These are phyloP conservation scores for Ceyx melanurus DNA, from an alignment of 2,113 vertebrate genomes.

Conservation along the genomic window DNA sequence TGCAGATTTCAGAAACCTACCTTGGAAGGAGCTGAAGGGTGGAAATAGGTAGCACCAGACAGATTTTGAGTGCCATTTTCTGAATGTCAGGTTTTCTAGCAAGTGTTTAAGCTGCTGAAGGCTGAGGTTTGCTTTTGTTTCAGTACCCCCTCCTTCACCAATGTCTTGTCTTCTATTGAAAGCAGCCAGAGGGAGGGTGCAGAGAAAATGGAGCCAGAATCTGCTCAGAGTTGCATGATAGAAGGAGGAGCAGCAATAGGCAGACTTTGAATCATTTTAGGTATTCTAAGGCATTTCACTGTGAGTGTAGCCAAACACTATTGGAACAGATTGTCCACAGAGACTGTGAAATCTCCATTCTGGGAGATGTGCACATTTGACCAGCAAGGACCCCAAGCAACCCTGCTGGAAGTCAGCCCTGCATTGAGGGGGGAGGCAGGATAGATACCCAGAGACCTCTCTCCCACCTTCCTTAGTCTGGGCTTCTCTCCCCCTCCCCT, in stretches of 20 bases:
- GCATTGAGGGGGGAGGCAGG: background rate
- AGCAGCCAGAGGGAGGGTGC: background rate
- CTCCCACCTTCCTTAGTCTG: background rate
- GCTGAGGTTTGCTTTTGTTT: background rate
- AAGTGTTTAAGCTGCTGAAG: background rate
- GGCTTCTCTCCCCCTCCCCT: background rate
- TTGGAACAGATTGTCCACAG: background rate
- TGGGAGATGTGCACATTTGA: fast-evolving
- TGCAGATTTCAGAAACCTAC: background rate
- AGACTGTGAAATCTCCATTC: background rate
- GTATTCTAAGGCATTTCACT: background rate
- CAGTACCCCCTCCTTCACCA: background rate
- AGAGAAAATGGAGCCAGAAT: background rate
- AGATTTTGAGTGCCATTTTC: background rate
- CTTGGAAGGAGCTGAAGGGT: background rate
- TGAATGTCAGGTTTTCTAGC: background rate
- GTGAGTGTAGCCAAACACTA: background rate
- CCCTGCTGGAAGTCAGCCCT: background rate
- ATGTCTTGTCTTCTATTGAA: background rate
- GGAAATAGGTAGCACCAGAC: background rate
- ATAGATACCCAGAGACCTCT: no score
- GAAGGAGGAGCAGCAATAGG: background rate
- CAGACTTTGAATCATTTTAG: background rate
- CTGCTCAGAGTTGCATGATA: fast-evolving
- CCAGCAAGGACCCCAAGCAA: fast-evolving